Base-by-base conservation (phyloP, 2,797 vertebrate species). In the Kryptolebias ocellatus region DNA sequence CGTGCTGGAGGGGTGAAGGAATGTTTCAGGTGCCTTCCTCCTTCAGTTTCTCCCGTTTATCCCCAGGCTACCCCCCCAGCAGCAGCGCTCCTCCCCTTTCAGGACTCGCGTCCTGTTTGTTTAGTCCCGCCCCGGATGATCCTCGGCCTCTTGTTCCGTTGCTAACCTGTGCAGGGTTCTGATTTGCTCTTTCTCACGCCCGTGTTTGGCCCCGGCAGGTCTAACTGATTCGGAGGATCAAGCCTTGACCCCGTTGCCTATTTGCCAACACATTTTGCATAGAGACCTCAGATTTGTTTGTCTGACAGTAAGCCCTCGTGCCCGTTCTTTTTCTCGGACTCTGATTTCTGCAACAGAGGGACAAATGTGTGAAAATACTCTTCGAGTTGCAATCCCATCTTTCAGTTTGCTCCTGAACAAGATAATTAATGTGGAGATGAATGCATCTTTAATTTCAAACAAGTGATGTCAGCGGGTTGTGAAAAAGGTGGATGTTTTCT, bases 201-300 rank as follows among this genome's bases (percentile, higher is more conserved):
- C 86, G 81, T 90, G 88, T 89, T 85, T 67, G 46, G 62, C 20
- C 47, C 71, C 61, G 44, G 55, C 70, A 56, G 46, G 8, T 60
- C 70, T 91, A 92, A 93, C 94, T 91, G 92, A 92, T 66, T 57
- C 57, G 53, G 60, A 65, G 70, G 67, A 75, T 75, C 18, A 55
- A 72, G 74, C 71, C 60, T 24, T 60, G 80, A 75, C 87, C 84
- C 82, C 37, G 76, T 81, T 87, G 72, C 71, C 78, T 79, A 80
- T 64, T 69, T 61, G 67, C 67, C 87, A 88, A 87, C 82, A 89
- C 3, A 7, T 91, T 95, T 95, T 95, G 93, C 93, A 95, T 95
- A 86, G 64, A 78, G 75, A 81, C 89, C 84, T 90, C 91, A 90
- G 93, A 95, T 95, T 95, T 95, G 93, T 94, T 94, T 94, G 90